Evolutionary conservation across 2,888 invertebrate genomes (phyloP).

Genomic region (Gerris lacustris): DNA sequence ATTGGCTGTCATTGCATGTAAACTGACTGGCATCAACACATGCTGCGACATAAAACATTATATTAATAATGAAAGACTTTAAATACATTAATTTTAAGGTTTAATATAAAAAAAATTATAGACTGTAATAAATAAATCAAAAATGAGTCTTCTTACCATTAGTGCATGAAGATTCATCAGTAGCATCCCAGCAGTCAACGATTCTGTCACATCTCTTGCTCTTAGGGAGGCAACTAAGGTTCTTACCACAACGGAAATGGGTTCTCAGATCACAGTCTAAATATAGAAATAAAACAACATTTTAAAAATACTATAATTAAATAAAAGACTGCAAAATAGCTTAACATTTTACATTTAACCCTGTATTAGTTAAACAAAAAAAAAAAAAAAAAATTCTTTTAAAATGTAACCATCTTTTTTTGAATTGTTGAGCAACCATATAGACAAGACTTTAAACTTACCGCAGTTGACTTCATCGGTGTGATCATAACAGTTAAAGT

Average conservation of each 20-base stretch:
- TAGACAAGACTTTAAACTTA: constrained; percentile 34
- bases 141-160: constrained; percentile 23
- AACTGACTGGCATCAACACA: constrained; percentile 45
- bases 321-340: background rate
- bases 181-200: constrained; percentile 66
- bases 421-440: too few species aligned
- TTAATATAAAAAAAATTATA: too few species aligned
- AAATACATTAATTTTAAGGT: too few species aligned
- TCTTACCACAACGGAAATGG: constrained; percentile 60
- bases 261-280: constrained; percentile 52
- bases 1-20: constrained; percentile 51
- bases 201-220: constrained; percentile 56
- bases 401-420: too few species aligned
- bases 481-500: constrained; percentile 59
- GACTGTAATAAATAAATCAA: too few species aligned
- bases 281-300: constrained; percentile 28
- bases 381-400: too few species aligned
- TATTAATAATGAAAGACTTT: too few species aligned
- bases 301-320: background rate
- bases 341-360: too few species aligned
- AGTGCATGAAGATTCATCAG: constrained; percentile 60
- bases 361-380: too few species aligned
- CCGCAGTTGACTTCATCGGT: constrained; percentile 63
- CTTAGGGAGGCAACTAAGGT: constrained; percentile 58
- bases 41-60: constrained; percentile 35